Base-by-base conservation (phyloP, 2,888 invertebrate species). In the Apamea crenata region DNA sequence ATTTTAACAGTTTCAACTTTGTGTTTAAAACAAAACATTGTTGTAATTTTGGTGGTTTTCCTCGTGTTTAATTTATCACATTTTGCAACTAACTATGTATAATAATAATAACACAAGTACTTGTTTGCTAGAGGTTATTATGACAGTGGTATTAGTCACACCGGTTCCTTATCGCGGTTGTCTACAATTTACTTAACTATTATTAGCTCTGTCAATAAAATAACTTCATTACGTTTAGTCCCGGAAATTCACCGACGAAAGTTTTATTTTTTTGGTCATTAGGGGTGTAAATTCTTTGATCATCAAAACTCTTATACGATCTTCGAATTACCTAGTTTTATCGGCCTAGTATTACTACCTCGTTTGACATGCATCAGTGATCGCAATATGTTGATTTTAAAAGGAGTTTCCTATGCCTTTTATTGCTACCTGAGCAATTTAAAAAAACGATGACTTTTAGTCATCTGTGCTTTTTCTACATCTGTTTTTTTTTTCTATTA, bases 151-250 rank as follows among this genome's bases (percentile, higher is more conserved):
- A 44, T 78, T 84, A 84, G 80, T 80, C 59, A 78, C 32, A 47
- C 50, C 36, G 25, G 59, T 67, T 53, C 8, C 65, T 85, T 81
- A 80, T 71, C 85, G 53, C 61, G 53, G 79, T 78, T 84, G 29
- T 29, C 32, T 29, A 53, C 18, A 29, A 78, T 53, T 59, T 78
- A 67, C 50, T 50, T 77, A 53, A 40, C 50, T 80, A 77, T 50
- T 67, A 78, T 50, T 61, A 67, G n/a, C 32, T 78, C 21, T n/a
- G 44, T 32, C 25, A 77, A 83, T 59, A 61, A 50, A 82, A 82
- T 76, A 59, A 77, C 40, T 59, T 59, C 16, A 40, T 53, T 59
- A 32, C 16, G 1, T n/a, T 67, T 67, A 59, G 25, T 59, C 10
- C n/a, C 40, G 40, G 50, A 77, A 67, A 50, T 44, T n/a, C 1